These are phyloP conservation scores for Aegotheles bennettii DNA, from an alignment of 2,113 vertebrate genomes.

Conservation along the genomic window DNA sequence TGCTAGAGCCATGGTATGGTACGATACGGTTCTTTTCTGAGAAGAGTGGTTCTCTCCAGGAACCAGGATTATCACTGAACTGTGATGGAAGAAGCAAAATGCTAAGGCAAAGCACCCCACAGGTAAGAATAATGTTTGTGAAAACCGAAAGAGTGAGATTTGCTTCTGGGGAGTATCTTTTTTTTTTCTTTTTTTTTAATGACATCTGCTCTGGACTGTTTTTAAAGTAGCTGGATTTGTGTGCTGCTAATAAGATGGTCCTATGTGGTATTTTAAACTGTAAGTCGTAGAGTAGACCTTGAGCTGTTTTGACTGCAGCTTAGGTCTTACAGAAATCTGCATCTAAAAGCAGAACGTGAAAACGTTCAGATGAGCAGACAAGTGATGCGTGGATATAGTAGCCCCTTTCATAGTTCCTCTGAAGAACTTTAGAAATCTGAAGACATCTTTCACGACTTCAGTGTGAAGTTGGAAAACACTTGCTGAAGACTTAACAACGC, in stretches of 20 bases:
- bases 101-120: neutral
- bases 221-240: neutral
- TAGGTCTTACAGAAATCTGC: neutral
- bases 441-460: neutral
- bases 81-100: neutral
- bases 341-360: neutral
- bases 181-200: neutral
- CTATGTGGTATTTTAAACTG: neutral
- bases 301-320: neutral
- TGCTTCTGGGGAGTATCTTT: neutral
- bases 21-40: neutral
- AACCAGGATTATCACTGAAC: neutral
- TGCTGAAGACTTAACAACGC: neutral
- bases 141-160: neutral
- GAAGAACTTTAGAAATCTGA: neutral
- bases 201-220: neutral
- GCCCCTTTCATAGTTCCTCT: neutral
- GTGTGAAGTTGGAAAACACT: slow-evolving; percentile 9
- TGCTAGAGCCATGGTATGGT: fast-evolving
- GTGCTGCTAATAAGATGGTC: neutral
- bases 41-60: neutral
- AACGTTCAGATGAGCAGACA: neutral
- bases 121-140: neutral
- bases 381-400: neutral
- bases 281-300: neutral